Evolutionary conservation across 2,888 invertebrate genomes (phyloP).

Genomic region (Cerastis rubricosa): DNA sequence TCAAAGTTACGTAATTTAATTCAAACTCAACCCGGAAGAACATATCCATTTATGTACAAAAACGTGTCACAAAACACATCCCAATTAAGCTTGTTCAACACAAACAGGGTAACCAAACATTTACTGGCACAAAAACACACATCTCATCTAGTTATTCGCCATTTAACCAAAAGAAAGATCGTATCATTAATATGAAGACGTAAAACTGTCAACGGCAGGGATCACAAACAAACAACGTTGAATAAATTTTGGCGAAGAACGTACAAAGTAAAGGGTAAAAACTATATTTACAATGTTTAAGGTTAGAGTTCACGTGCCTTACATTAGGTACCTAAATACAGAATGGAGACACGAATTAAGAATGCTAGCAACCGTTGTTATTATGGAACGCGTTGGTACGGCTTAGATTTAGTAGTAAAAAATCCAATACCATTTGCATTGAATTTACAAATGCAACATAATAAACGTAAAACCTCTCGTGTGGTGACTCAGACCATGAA

Average conservation of each 20-base stretch:
- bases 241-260: conserved; percentile 52
- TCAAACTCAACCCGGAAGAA: neutral
- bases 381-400: neutral
- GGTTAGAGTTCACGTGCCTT: neutral
- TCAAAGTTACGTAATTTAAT: neutral
- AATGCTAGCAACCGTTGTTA: neutral
- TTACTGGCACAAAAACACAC: conserved; percentile 65
- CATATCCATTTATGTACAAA: neutral
- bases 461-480: too few species aligned
- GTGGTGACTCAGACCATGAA: too few species aligned
- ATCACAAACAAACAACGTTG: conserved; percentile 65
- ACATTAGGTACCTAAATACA: neutral
- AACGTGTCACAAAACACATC: conserved; percentile 11
- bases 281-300: conserved; percentile 9
- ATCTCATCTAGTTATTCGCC: conserved; percentile 62
- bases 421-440: neutral
- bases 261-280: conserved; percentile 26
- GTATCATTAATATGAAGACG: conserved; percentile 73
- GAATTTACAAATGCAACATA: neutral
- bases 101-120: conserved; percentile 31
- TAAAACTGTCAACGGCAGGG: conserved; percentile 70
- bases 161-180: conserved; percentile 63
- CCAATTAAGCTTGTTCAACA: conserved; percentile 36
- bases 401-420: neutral
- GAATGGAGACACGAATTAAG: neutral